Evolutionary conservation across 1,140 invertebrate genomes (phyloP).

Genomic region (Sarcophaga peregrina): DNA sequence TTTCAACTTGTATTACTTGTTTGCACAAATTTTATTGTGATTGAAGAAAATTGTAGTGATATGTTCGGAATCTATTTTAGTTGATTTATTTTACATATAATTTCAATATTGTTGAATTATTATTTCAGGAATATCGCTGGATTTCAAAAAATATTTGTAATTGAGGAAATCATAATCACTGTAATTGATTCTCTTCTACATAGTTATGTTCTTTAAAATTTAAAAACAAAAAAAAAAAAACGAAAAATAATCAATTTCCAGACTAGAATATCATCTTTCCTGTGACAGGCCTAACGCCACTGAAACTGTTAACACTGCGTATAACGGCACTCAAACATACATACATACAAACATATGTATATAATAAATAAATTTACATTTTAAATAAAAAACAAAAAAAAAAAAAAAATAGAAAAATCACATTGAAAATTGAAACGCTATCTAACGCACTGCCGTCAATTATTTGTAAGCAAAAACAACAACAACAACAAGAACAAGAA

Average conservation of each 20-base stretch:
- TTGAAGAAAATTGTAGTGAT: no score
- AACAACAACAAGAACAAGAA: slow-evolving; percentile 1
- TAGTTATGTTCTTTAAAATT: background rate
- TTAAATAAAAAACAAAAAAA: background rate
- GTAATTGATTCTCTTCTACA: no score
- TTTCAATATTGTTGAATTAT: no score
- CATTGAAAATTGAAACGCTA: slow-evolving; percentile 1
- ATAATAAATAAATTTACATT: background rate
- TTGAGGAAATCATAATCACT: no score
- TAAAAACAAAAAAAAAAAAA: background rate
- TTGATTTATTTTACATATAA: no score
- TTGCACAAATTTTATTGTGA: no score
- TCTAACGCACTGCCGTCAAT: slow-evolving; percentile 26
- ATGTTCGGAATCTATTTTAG: no score
- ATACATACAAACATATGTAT: background rate
- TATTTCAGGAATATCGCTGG: no score
- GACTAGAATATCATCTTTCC: background rate
- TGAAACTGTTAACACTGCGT: background rate
- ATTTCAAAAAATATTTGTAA: no score
- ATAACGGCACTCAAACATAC: no score
- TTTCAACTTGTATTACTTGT: no score
- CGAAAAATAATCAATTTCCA: background rate
- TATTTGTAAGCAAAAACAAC: slow-evolving; percentile 6
- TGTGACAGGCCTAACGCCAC: background rate
- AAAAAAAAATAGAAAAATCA: background rate